Evolutionary conservation across 2,113 vertebrate genomes (phyloP).

Genomic region (Sclerurus mexicanus): DNA sequence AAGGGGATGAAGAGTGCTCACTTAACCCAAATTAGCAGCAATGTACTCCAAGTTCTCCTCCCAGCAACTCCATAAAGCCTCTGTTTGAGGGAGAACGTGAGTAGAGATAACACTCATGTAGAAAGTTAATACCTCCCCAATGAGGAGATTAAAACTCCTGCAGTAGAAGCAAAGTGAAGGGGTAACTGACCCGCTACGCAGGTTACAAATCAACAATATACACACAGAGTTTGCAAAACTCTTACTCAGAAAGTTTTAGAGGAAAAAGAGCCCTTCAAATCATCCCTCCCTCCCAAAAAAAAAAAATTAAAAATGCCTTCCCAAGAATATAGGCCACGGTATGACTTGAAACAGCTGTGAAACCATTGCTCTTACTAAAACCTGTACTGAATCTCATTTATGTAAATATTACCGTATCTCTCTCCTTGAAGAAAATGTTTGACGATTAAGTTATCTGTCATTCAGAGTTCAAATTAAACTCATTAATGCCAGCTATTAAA

Average conservation of each 20-base stretch:
- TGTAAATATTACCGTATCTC: neutral
- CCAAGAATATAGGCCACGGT: neutral
- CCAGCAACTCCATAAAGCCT: neutral
- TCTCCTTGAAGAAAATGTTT: conserved; percentile 11
- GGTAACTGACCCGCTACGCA: neutral
- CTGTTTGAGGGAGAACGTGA: conserved; percentile 39
- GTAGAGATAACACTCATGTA: conserved; percentile 7
- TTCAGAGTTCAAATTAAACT: conserved; percentile 66
- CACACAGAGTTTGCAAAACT: neutral
- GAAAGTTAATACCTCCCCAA: conserved; percentile 44
- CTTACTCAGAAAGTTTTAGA: neutral
- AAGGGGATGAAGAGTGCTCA: neutral
- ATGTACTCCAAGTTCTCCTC: neutral
- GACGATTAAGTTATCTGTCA: conserved; percentile 33
- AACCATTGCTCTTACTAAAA: neutral
- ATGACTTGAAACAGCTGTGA: neutral
- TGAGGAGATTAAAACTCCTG: conserved; percentile 44
- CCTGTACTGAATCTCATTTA: neutral
- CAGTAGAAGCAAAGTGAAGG: neutral
- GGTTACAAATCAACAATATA: neutral
- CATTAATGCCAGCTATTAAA: conserved; percentile 58
- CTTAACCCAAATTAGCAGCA: neutral
- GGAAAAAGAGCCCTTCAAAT: neutral
- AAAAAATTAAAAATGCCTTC: neutral
- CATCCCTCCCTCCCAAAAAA: too few species aligned